Evolutionary conservation across 2,797 vertebrate species (phyloP).

Genomic region (Muscicapa striata): DNA sequence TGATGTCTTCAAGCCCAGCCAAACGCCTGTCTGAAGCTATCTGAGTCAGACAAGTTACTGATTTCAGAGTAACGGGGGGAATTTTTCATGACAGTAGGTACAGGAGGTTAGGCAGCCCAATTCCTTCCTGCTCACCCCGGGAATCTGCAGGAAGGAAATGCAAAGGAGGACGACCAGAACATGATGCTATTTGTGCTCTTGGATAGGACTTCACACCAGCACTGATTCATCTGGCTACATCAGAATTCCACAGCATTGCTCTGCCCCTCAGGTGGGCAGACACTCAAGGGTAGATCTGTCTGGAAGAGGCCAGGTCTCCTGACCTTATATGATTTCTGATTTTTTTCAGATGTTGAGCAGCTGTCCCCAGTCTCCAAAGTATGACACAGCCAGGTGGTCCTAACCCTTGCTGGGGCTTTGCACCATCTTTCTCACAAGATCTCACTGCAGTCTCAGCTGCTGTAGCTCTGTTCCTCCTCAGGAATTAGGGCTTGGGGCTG

Average conservation of each 20-base stretch:
- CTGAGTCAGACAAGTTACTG: not conserved
- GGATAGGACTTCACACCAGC: fast-evolving
- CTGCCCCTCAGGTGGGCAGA: not conserved
- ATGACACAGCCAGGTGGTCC: not conserved
- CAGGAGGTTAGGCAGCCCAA: not conserved
- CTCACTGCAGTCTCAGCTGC: not conserved
- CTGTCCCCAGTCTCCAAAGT: not conserved
- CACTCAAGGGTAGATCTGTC: not conserved
- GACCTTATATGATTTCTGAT: not conserved
- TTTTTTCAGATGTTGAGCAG: not conserved
- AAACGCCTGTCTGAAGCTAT: not conserved
- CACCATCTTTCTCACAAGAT: not conserved
- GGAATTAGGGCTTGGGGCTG: not conserved
- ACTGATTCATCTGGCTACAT: not conserved
- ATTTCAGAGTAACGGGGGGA: not conserved
- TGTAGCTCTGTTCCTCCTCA: not conserved
- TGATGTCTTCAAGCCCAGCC: not conserved
- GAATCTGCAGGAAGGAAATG: not conserved
- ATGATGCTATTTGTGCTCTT: not conserved
- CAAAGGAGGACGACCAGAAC: not conserved
- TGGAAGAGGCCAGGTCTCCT: not conserved
- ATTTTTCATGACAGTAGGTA: not conserved
- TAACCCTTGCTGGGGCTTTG: not conserved
- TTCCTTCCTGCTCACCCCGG: not conserved
- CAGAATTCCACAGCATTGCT: not conserved